Evolutionary conservation across 2,797 vertebrate species (phyloP), one percentile per base, ranked within the genome.

Genomic region (Myotis daubentonii): DNA sequence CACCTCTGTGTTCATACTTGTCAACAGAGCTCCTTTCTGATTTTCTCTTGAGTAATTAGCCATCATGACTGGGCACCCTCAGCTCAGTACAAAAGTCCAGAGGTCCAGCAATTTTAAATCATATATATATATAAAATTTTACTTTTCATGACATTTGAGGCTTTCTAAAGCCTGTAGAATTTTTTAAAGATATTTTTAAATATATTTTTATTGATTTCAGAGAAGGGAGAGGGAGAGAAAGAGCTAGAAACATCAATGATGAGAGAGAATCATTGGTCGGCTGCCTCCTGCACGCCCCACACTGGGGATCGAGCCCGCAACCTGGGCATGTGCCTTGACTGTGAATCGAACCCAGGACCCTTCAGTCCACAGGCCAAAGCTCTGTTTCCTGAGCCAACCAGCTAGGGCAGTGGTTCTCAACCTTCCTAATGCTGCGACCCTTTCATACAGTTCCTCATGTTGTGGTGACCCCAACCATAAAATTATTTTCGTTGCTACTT

Each of bases 21-120:
- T 68, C 60, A 9, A 2, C 1, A 3, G 8, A 28, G 6, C 11
- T 84, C 8, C 0, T 60, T 28, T 89, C 16, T 55, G 38, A 0
- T 16, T 66, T 83, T 41, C 44, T 80, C 49, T 82, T 0, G 2
- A 5, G 5, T 17, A 51, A 36, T 23, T 38, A 17, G 6, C 16
- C 55, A 23, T 79, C 5, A 38, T 79, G 23, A 41, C 13, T 23
- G 15, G 20, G 44, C 36, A 71, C 19, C 33, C 13, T 83, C 44
- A 47, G 57, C 33, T 47, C 2, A 30, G 6, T 8, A 20, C 44
- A n/a, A 28, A 33, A 53, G 36, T 22, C 20, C 8, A 86, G 74
- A 57, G 5, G 20, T 36, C 12, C 28, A 53, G 22, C 19, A 41
- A 25, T 23, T 79, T 12, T 57, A 49, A 71, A 38, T 3, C 3